Evolutionary conservation across 2,888 invertebrate genomes (phyloP), one percentile per base, ranked within the genome.

Genomic region (Agonum fuliginosum): DNA sequence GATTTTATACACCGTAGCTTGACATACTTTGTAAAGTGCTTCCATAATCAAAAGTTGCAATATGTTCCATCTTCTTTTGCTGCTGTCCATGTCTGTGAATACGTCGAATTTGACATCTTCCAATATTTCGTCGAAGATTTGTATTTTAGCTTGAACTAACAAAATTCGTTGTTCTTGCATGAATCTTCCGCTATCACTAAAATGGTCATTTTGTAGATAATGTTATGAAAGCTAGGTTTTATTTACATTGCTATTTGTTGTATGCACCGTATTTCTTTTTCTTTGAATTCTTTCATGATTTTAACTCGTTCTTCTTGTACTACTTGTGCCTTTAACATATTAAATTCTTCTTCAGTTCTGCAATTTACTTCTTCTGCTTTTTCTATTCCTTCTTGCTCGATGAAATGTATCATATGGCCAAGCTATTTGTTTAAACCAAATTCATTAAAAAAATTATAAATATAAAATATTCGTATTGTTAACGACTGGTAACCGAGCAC

Each of bases 321-420:
- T 5, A 74, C 8, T n/a, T 75, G 17, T 20, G 62, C 78, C 71
- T 79, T 79, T 22, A 20, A 19, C 3, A 79, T 74, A 14, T 71
- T 78, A 46, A 48, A 70, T 48, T 79, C 79, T 58, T 79, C 79
- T 48, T 79, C 79, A 37, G 78, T 58, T 71, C 20, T 78, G 0
- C 58, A 24, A 27, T 79, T 70, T 0, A 79, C 62, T 78, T 78
- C 79, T 20, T 78, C 58, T 22, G 67, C 58, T 75, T 74, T 79
- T 48, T 79, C 76, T 17, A 3, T 14, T 46, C 79, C 79, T 67
- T 81, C 78, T 79, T 79, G 79, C 67, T 78, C 79, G 37, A 83
- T 65, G 82, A 54, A 76, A 12, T 17, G 20, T 2, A 69, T 41
- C 69, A 76, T 69, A 41, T 54, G 51, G 8, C 8, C 1, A 20